These are phyloP conservation scores for Atopsyche davidsoni DNA, from an alignment of 1,140 invertebrate species.

Conservation along the genomic window DNA sequence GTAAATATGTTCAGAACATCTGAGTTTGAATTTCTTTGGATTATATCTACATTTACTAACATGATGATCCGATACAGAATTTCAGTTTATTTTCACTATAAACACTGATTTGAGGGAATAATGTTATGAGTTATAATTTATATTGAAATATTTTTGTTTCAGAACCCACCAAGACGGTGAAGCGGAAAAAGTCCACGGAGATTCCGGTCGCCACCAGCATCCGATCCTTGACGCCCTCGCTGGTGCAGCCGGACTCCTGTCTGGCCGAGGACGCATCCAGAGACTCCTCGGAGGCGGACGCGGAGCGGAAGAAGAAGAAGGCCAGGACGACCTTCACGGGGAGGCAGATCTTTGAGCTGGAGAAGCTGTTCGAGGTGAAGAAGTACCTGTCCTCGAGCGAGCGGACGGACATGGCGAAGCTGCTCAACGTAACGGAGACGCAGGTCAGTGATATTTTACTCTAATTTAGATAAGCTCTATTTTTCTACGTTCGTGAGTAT, in stretches of 20 bases:
- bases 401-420: slow-evolving; percentile 86
- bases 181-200: slow-evolving; percentile 45
- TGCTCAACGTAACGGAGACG: slow-evolving; percentile 91
- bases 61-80: background rate
- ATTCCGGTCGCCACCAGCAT: slow-evolving; percentile 12
- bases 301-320: slow-evolving; percentile 80
- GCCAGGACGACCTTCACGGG: slow-evolving; percentile 93
- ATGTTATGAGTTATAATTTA: background rate
- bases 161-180: slow-evolving; percentile 43
- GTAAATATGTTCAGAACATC: no score
- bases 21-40: no score
- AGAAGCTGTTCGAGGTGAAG: slow-evolving; percentile 92
- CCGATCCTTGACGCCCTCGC: slow-evolving; percentile 63
- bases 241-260: slow-evolving; percentile 55
- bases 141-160: slow-evolving; percentile 19
- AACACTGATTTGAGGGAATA: background rate
- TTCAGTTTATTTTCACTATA: background rate
- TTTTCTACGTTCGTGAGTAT: no score
- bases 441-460: slow-evolving; percentile 63
- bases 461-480: no score
- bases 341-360: slow-evolving; percentile 91
- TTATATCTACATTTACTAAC: no score
- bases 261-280: slow-evolving; percentile 71
- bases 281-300: slow-evolving; percentile 54
- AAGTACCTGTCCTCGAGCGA: slow-evolving; percentile 95